Evolutionary conservation across 1,140 invertebrate species (phyloP), one percentile per base, ranked within the genome.

Genomic region (Scaptomyza graminum): DNA sequence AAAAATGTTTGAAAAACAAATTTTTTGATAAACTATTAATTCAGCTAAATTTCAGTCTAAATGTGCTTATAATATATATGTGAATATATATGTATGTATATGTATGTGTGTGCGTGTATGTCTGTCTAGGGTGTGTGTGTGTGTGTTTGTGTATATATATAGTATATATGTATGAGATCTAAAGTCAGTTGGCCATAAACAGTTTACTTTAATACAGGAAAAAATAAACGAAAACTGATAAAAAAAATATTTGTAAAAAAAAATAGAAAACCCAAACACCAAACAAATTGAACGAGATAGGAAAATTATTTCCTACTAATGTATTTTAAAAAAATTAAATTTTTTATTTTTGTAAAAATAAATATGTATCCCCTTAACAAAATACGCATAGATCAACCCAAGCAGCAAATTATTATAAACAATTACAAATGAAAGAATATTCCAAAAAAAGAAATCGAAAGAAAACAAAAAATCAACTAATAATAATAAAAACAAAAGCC

Each of bases 251-350:
- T 67, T 68, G 61, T 69, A 68, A 39, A 66, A 57, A 41, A 64
- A 59, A 77, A 59, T 51, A 62, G 34, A 31, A 34, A 49, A 57
- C 47, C 13, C 41, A 49, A 70, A 47, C 22, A 25, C 15, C 44
- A 60, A 31, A 64, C 28, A 25, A 56, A 52, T 22, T 22, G 18
- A 39, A 46, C 22, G 5, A 13, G 22, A 50, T 22, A 50, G 12
- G 22, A 60, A 71, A 79, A 83, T 88, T 61, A 57, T 87, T 87
- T 80, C 82, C 69, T 81, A 87, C 68, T 63, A 80, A 70, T 73
- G 74, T 75, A 72, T 75, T 75, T 75, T 75, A 65, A 57, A 56
- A 75, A 75, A 9, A 34, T 34, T 9, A 28, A 28, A 7, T 74
- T 68, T 50, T 71, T 46, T 66, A 54, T 49, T 76, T 67, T 47